Base-by-base conservation (phyloP, 2,797 vertebrate genomes). In the Takifugu rubripes region DNA sequence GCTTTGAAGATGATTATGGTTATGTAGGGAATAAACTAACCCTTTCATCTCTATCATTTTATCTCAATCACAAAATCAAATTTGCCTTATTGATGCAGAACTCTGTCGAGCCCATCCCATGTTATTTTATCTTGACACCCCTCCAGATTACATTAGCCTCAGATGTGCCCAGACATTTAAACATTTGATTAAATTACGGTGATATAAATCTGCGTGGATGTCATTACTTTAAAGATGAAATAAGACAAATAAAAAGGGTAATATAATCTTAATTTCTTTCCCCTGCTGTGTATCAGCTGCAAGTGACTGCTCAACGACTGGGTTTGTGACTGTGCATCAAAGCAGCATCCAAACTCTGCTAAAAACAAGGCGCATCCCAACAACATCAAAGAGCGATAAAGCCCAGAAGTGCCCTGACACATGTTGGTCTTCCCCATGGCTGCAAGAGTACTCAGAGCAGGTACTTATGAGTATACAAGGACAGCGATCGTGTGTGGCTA, bases 101-200 rank as follows among this genome's bases (percentile, higher is more conserved):
- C 46, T 70, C 31, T 25, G 58, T 76, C 68, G 74, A 78, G 69
- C n/a, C 42, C 50, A 44, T 7, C 21, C 27, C 33, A 25, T 49
- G 54, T 61, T 55, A 82, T 65, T 56, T 50, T 58, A 67, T 75
- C 73, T 63, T 16, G 1, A 17, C 21, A 52, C n/a, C 16, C 2
- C 3, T 68, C 54, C 53, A 49, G 54, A 75, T 72, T 59, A 52
- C 5, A 70, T 76, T 66, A 72, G 55, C 25, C 53, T 52, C 52
- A 52, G 54, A 67, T 54, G 29, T 54, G 21, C 5, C 15, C 52
- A 50, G 66, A 67, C 54, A 64, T 77, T 70, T 58, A 74, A 9
- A 64, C 49, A 79, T 83, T 69, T 84, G 59, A 75, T 84, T 66
- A 61, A 73, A 79, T 77, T 49, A 65, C 26, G 17, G 50, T n/a